A percentile compares a stretch with the other conserved stretches of the same genome.
phyloP scores from a whole-genome alignment of 2,888 invertebrate genomes.

The Isotomurus palustris region DNA sequence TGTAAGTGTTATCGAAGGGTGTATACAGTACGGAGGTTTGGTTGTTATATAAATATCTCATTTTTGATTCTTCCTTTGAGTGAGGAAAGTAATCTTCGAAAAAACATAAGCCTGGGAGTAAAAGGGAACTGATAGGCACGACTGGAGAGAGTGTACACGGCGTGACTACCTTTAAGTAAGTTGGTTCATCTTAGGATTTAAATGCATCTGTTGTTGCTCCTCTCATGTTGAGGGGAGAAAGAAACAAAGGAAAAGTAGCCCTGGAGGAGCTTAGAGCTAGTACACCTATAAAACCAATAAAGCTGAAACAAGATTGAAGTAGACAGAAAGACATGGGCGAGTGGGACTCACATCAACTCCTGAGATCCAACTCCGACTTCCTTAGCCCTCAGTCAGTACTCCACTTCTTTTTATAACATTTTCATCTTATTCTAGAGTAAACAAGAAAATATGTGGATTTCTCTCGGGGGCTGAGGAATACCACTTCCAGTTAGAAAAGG shows the following conservation, averaged over 20 bases:
- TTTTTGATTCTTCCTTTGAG: too few species aligned
- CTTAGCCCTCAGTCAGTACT: neutral
- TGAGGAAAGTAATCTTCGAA: neutral
- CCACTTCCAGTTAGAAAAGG: conserved; percentile 25
- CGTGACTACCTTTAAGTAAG: too few species aligned
- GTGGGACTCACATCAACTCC: neutral
- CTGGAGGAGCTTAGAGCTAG: conserved; percentile 19
- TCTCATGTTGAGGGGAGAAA: neutral
- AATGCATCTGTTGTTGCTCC: neutral
- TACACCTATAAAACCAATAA: conserved; percentile 42
- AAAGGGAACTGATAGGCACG: conserved; percentile 19
- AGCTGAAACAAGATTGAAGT: conserved; percentile 43
- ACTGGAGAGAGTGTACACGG: too few species aligned
- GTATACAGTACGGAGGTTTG: too few species aligned
- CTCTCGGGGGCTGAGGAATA: conserved; percentile 16
- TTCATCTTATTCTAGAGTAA: conserved; percentile 38
- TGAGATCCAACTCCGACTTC: neutral
- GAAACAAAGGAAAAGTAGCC: conserved; percentile 5
- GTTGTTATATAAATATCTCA: too few species aligned
- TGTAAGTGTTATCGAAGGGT: too few species aligned
- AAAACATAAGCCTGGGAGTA: conserved; percentile 5
- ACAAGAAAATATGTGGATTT: conserved; percentile 44
- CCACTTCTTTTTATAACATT: conserved; percentile 15
- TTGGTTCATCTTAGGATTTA: conserved; percentile 3
- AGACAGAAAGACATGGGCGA: conserved; percentile 21